These are phyloP conservation scores for Zhuqinia jingwanae DNA, from an alignment of 2,888 invertebrate species.

Conservation along the genomic window DNA sequence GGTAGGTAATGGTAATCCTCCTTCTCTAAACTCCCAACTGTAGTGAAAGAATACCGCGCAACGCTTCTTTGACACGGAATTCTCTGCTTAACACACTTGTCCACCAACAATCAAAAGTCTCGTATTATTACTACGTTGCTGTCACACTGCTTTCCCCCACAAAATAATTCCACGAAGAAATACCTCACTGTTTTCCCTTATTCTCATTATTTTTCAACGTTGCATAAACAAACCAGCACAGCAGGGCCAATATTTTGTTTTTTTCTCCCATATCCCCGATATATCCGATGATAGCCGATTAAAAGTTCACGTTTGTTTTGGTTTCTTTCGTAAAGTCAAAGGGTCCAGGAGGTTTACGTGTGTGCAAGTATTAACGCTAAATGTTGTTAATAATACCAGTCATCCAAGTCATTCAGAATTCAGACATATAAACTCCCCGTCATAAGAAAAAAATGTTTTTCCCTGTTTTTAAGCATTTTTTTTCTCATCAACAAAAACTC, in stretches of 20 bases:
- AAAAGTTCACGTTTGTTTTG: neutral
- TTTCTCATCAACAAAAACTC: too few species aligned
- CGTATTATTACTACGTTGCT: too few species aligned
- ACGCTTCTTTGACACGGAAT: too few species aligned
- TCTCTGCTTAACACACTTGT: neutral
- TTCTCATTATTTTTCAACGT: neutral
- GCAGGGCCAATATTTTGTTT: conserved; percentile 6
- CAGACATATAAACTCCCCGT: neutral
- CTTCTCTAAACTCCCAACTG: too few species aligned
- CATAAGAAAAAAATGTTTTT: neutral
- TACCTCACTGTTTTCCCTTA: neutral
- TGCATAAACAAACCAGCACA: conserved; percentile 36
- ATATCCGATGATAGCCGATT: conserved; percentile 10
- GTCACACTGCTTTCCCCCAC: too few species aligned
- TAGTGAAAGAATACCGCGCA: too few species aligned
- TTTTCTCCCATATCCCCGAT: neutral
- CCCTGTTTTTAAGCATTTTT: neutral
- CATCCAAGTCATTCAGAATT: neutral
- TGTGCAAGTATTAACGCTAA: neutral
- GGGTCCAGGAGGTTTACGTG: neutral
- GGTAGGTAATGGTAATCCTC: too few species aligned
- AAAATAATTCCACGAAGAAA: too few species aligned
- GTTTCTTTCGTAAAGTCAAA: neutral
- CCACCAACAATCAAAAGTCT: too few species aligned
- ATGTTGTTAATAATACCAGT: too few species aligned